Base-by-base conservation (phyloP, 2,888 invertebrate species). In the Drosophila paramelanica region DNA sequence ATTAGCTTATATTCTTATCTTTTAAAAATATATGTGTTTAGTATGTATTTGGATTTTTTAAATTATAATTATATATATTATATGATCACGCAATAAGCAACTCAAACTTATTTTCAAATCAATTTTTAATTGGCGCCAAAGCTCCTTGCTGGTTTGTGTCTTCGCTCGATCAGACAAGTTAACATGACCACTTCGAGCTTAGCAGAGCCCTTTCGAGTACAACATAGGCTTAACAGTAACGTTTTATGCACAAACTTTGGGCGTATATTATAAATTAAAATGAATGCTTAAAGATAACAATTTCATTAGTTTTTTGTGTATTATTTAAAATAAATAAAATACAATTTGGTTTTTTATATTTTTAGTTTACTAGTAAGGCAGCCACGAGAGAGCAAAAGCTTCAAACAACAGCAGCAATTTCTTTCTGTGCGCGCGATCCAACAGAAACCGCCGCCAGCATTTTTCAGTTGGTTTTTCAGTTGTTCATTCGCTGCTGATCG, bases 401-500 rank as follows among this genome's bases (percentile, higher is more conserved):
- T 57, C 13, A 7, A 14, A 13, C n/a, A 43, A 20, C 17, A n/a
- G 50, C 17, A 36, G 41, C 50, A 10, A 51, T 41, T 68, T 67
- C 53, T 67, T 52, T 53, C 27, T 52, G 3, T 14, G 38, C 56
- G 38, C 27, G 27, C 42, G 59, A 52, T 49, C 14, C 42, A 52
- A 31, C 27, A 27, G n/a, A 27, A 53, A 13, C 23, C 42, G 49
- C 23, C 38, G 49, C 27, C 38, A 67, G 39, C 39, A 58, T 39
- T 42, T 38, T 59, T 64, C 52, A 71, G 67, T 71, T 58, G 56
- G 14, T 60, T 57, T 45, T 60, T 45, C 23, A 36, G 69, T 50
- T 43, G 46, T 65, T 78, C 70, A 79, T 43, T 75, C 76, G 70
- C 45, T 47, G 76, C 17, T 49, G 76, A 79, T 76, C 79, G 55